Base-by-base conservation (phyloP, 2,888 invertebrate species). In the Drosophila anomalipes region DNA sequence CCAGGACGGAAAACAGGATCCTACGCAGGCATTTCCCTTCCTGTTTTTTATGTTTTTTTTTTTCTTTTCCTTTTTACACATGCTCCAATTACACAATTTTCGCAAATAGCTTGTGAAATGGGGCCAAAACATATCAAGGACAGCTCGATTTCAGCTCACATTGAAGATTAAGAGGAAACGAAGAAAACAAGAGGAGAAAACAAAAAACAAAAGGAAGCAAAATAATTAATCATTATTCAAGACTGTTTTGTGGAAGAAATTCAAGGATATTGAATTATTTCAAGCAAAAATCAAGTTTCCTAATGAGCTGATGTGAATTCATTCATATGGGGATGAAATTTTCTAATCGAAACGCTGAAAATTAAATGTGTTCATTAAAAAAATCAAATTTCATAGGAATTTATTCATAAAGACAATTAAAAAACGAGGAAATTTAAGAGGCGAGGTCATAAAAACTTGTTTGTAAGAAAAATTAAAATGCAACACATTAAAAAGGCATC, bases 31-130 rank as follows among this genome's bases (percentile, higher is more conserved):
- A 53, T 16, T 32, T 58, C 6, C 10, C 30, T 44, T 58, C 41
- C 3, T 41, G 37, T 63, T 56, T 39, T 39, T 35, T 32, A 59
- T 62, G 66, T 57, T 63, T 10, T 22, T 33, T 60, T 57, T 33
- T 37, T 22, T 26, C 44, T 58, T 58, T 65, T 70, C 57, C 65
- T 64, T 60, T 66, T 65, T 54, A 26, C 53, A 49, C 60, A 54
- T 82, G 84, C 76, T 89, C 86, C 65, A 76, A 73, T 81, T 83
- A 73, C 47, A 68, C 16, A 30, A 64, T 70, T 65, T 62, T 62
- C 30, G 30, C 44, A 51, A 35, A 52, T 30, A 32, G 12, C 49
- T 54, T 52, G 12, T 64, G 44, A 52, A 75, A 71, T 33, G 39
- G 54, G 77, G 72, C 63, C 74, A 74, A 16, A 7, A n/a, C 6